Conservation (phyloP, 1,140 invertebrate genomes). For the Magallana angulata region DNA sequence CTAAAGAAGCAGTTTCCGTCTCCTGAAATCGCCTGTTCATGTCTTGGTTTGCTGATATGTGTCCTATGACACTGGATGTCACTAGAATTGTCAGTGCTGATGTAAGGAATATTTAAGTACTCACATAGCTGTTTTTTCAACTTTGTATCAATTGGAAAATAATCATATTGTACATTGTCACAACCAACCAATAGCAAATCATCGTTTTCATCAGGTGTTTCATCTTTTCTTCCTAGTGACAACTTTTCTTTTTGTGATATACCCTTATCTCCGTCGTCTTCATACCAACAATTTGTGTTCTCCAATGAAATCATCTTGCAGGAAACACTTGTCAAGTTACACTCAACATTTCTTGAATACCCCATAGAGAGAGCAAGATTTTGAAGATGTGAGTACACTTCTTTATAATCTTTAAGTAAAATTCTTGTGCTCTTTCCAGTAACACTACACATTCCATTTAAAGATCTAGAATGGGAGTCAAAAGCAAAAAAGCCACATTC, state of each 20-base stretch:
- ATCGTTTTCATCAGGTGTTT: neutral
- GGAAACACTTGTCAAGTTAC: constrained; percentile 21
- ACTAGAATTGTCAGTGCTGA: neutral
- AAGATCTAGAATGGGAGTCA: constrained; percentile 32
- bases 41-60: neutral
- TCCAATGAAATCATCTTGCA: neutral
- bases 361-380: neutral
- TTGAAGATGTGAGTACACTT: constrained; percentile 1
- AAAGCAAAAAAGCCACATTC: constrained; percentile 23
- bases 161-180: neutral
- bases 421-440: neutral
- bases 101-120: neutral
- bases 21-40: neutral
- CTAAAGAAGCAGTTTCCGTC: constrained; percentile 43
- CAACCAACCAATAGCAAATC: neutral
- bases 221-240: too few relatives aligned
- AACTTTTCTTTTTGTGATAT: too few relatives aligned
- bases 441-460: neutral
- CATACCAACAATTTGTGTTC: neutral
- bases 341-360: neutral
- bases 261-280: too few relatives aligned
- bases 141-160: neutral
- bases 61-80: neutral
- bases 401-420: neutral
- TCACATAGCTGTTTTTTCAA: neutral